phyloP scores from a whole-genome alignment of 2,797 vertebrate genomes.

The Botia kubotai region DNA sequence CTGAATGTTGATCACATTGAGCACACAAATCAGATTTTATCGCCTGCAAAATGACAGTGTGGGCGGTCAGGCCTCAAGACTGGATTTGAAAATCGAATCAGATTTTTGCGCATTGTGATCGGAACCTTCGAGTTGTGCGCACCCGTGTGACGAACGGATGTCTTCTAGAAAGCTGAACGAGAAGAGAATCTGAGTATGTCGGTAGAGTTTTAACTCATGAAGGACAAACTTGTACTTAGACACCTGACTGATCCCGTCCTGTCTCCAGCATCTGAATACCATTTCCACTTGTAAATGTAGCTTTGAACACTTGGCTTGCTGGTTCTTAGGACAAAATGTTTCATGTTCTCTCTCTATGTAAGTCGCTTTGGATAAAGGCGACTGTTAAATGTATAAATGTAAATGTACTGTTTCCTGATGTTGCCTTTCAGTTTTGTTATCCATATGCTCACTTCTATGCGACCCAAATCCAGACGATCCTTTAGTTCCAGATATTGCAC shows the following conservation, averaged over 20 bases:
- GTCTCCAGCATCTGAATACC: too few species aligned
- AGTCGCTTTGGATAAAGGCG: too few species aligned
- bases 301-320: too few species aligned
- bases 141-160: background rate
- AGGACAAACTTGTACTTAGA: background rate
- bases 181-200: background rate
- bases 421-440: slow-evolving; percentile 75
- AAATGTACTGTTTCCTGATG: background rate
- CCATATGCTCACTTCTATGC: slow-evolving; percentile 82
- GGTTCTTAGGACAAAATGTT: too few species aligned
- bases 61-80: background rate
- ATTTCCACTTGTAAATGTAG: too few species aligned
- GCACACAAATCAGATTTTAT: background rate
- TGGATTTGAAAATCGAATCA: background rate
- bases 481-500: slow-evolving; percentile 79
- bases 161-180: background rate
- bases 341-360: too few species aligned
- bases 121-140: background rate
- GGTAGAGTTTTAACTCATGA: background rate
- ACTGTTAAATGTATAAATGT: too few species aligned
- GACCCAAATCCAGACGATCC: slow-evolving; percentile 83
- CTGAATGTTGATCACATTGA: background rate
- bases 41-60: background rate
- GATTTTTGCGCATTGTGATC: background rate
- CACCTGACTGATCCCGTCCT: too few species aligned